Conservation (phyloP, 2,113 vertebrate species). For the Corythornis madagascariensis region DNA sequence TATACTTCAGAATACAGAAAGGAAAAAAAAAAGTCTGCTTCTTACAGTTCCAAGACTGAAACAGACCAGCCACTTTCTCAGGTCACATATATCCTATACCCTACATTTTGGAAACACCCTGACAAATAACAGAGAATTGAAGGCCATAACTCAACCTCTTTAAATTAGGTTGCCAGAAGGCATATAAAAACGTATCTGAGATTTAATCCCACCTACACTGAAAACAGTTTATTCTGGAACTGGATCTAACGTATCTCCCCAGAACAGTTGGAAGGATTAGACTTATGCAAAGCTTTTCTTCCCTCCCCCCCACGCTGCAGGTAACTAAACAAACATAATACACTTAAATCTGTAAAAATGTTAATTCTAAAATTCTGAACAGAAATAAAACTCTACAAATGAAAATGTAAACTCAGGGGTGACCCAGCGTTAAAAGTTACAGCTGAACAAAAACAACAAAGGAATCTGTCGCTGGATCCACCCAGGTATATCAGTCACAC, state of each 20-base stretch:
- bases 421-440: neutral
- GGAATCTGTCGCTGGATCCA: neutral
- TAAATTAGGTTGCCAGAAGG: neutral
- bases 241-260: neutral
- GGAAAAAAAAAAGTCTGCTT: neutral
- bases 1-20: neutral
- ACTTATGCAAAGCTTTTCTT: conserved; percentile 15
- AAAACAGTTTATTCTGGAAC: neutral
- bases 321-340: neutral
- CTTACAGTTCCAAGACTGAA: neutral
- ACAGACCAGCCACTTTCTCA: neutral
- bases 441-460: neutral
- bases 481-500: neutral
- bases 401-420: neutral
- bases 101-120: neutral
- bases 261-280: neutral
- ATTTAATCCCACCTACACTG: neutral
- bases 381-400: neutral
- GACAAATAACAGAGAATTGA: neutral
- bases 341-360: neutral
- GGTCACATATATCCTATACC: neutral
- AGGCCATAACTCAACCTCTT: neutral
- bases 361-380: neutral
- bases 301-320: neutral
- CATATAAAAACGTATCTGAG: neutral